Base-by-base conservation (phyloP, 92 coral and sea anemone genomes). In the Meandrina meandrites region DNA sequence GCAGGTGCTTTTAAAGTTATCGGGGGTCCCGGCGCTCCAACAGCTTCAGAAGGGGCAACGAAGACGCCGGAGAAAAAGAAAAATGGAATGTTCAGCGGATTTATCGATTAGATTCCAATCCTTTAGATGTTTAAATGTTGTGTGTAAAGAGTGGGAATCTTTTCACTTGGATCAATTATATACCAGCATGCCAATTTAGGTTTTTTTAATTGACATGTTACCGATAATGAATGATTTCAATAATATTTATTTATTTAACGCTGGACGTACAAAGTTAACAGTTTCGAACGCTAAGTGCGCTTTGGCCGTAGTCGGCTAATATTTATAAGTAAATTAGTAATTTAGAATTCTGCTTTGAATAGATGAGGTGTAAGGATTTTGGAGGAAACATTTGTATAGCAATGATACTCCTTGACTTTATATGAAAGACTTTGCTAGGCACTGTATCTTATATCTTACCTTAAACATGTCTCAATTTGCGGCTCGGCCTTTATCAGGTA, bases 81-180 rank as follows among this genome's bases (percentile, higher is more conserved):
- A 77, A 91, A 93, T 45, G 98, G 98, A 42, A 80, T 94, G 4
- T 95, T 95, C 74, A 94, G 98, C 42, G 98, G 98, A 10, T 89
- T 94, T 53, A 92, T 94, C 19, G 98, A 94, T 69, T 94, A 92
- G 86, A 31, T 48, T 10, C n/a, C 22, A 21, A 21, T 0, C 45
- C 19, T 24, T 24, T 27, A 42, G 22, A 28, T 11, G 50, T 32
- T n/a, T 13, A 45, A 70, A 62, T 36, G 48, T 66, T 45, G 35
- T 37, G 67, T 71, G 69, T 16, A 18, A 32, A 34, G 83, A 79
- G 51, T 50, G 75, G n/a, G 75, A 14, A 7, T 48, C 86, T 31
- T 69, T 27, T 54, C n/a, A 75, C 77, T 71, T 35, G 12, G 18
- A 36, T 36, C 72, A 21, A 34, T 22, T 73, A 36, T 56, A 8